Percentiles rank a stretch among this genome's conserved stretches.
These are phyloP conservation scores for Cheilosia scutellata DNA, from an alignment of 2,888 invertebrate genomes.

Conservation along the genomic window DNA sequence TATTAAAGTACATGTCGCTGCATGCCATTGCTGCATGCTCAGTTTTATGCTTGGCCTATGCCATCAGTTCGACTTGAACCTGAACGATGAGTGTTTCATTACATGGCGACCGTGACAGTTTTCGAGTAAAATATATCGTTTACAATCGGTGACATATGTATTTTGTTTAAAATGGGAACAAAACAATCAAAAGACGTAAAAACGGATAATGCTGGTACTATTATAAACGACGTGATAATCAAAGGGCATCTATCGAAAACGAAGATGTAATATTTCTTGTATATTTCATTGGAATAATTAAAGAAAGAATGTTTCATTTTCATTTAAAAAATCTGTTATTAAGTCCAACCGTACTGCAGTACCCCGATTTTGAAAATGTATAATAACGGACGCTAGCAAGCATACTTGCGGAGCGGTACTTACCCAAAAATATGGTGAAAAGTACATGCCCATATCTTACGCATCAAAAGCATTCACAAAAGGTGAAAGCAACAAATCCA, in stretches of 20 bases:
- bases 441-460: slow-evolving; percentile 63
- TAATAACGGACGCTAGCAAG: slow-evolving; percentile 71
- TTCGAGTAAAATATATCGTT: too few species aligned
- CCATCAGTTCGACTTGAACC: too few species aligned
- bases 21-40: too few species aligned
- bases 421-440: slow-evolving; percentile 55
- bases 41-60: too few species aligned
- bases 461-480: slow-evolving; percentile 75
- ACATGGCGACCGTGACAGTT: too few species aligned
- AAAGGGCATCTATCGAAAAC: background rate
- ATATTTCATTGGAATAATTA: background rate
- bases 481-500: slow-evolving; percentile 76
- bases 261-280: background rate
- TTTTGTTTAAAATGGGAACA: too few species aligned
- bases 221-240: background rate
- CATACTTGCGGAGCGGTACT: slow-evolving; percentile 67
- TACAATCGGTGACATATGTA: too few species aligned
- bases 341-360: slow-evolving; percentile 29
- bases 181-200: too few species aligned
- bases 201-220: background rate
- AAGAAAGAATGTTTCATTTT: slow-evolving; percentile 43
- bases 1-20: too few species aligned
- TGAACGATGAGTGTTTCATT: rapidly evolving
- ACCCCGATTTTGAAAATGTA: slow-evolving; percentile 46
- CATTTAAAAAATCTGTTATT: slow-evolving; percentile 26